Conservation (phyloP, 64 coral and sea anemone genomes). For the Montipora sp. region DNA sequence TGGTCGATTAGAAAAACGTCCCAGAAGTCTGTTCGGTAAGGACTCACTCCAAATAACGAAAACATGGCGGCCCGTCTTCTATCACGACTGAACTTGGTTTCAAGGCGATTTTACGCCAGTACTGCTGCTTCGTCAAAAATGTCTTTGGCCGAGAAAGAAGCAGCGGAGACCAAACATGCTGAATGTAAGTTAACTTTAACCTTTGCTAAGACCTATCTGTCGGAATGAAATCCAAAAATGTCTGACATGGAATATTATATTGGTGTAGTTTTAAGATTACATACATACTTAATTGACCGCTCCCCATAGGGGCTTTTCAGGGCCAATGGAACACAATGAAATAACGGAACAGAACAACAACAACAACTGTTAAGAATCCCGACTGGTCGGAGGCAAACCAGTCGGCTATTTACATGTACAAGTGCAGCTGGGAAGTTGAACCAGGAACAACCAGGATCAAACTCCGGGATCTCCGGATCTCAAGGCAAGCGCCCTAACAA, state of each 20-base stretch:
- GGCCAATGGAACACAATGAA: too few relatives aligned
- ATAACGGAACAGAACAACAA: too few relatives aligned
- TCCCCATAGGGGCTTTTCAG: too few relatives aligned
- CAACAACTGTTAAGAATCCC: too few relatives aligned
- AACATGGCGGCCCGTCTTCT: slow-evolving; percentile 86
- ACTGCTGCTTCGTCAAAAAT: slow-evolving; percentile 14
- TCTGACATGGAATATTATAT: neutral
- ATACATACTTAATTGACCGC: too few relatives aligned
- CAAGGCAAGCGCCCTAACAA: too few relatives aligned
- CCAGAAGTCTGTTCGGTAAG: slow-evolving; percentile 17
- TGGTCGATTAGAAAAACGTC: neutral
- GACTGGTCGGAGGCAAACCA: too few relatives aligned
- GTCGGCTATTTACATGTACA: too few relatives aligned
- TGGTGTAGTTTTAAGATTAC: neutral
- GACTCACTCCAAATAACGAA: neutral
- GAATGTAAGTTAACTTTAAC: slow-evolving; percentile 65
- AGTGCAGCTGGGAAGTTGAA: too few relatives aligned
- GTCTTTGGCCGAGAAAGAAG: slow-evolving; percentile 58
- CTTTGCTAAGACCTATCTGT: neutral
- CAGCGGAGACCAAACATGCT: slow-evolving; percentile 91
- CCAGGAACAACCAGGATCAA: too few relatives aligned
- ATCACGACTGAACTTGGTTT: slow-evolving; percentile 56
- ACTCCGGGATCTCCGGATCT: too few relatives aligned
- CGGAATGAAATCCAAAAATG: neutral
- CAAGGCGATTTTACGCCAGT: slow-evolving; percentile 80